Percentiles rank a stretch among this genome's conserved stretches.
Evolutionary conservation across 2,888 invertebrate species (phyloP).

Genomic region (Esperia sulphurella): DNA sequence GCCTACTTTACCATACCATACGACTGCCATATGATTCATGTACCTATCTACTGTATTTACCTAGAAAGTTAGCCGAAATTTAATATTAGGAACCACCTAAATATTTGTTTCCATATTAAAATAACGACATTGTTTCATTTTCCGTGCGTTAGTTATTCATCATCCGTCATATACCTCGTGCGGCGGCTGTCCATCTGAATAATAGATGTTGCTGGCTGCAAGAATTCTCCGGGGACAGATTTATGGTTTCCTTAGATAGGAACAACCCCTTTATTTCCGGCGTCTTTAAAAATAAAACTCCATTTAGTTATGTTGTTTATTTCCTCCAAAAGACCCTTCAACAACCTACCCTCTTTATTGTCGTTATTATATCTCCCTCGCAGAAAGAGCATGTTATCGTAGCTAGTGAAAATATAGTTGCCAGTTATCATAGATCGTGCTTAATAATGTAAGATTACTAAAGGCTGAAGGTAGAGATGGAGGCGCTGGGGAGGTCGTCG

Average conservation of each 20-base stretch:
- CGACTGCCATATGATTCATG: too few species aligned
- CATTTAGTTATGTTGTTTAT: conserved; percentile 22
- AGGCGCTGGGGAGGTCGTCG: conserved; percentile 49
- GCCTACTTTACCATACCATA: too few species aligned
- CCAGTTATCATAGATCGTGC: conserved; percentile 51
- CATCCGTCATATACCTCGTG: conserved; percentile 46
- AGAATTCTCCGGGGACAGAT: conserved; percentile 53
- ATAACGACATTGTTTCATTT: conserved; percentile 16
- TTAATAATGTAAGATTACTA: conserved; percentile 56
- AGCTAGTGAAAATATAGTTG: conserved; percentile 33
- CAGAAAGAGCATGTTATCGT: conserved; percentile 29
- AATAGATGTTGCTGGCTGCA: conserved; percentile 48
- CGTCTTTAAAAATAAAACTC: conserved; percentile 38
- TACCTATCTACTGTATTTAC: too few species aligned
- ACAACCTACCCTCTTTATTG: conserved; percentile 19
- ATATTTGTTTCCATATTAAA: too few species aligned
- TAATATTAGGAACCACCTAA: too few species aligned
- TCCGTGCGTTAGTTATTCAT: conserved; percentile 27
- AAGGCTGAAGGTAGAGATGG: conserved; percentile 40
- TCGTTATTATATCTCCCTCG: conserved; percentile 27
- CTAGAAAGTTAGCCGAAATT: too few species aligned
- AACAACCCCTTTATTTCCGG: conserved; percentile 36
- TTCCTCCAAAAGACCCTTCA: conserved; percentile 10
- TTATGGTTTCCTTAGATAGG: conserved; percentile 45
- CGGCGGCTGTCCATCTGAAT: conserved; percentile 48